These are phyloP conservation scores for Chrysolina haemoptera DNA, from an alignment of 2,888 invertebrate species.

Conservation along the genomic window DNA sequence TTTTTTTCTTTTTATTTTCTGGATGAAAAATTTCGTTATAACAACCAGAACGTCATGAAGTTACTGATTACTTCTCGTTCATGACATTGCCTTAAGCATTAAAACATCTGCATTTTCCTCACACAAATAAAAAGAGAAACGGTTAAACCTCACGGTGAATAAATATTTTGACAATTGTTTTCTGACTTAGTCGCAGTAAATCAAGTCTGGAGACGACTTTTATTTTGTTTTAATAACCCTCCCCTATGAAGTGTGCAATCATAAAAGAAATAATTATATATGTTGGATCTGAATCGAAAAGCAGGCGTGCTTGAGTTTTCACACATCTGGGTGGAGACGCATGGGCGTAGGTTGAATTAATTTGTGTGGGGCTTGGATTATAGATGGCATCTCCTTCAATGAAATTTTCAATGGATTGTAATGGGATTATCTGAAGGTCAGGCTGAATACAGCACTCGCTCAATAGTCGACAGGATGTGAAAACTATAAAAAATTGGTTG, in stretches of 20 bases:
- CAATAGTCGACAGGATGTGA: no score
- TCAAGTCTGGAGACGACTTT: constrained; percentile 52
- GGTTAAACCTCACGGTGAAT: constrained; percentile 32
- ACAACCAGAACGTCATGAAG: no score
- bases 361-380: no score
- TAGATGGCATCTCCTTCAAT: no score
- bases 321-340: constrained; percentile 30
- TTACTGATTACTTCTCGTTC: not conserved
- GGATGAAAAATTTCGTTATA: no score
- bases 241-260: constrained; percentile 43
- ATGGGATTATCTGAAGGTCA: no score
- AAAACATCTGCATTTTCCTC: constrained; percentile 18
- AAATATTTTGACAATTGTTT: constrained; percentile 58
- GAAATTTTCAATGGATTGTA: no score
- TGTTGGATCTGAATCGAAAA: constrained; percentile 33
- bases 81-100: not conserved
- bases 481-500: no score
- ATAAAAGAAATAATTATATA: constrained; percentile 44
- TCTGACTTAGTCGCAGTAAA: constrained; percentile 50
- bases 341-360: not conserved
- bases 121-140: constrained; percentile 25
- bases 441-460: no score
- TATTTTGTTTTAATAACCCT: constrained; percentile 57
- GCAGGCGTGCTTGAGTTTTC: constrained; percentile 34
- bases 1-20: no score